Evolutionary conservation across 2,797 vertebrate genomes (phyloP), one percentile per base, ranked within the genome.

Genomic region (Garrulus glandarius): DNA sequence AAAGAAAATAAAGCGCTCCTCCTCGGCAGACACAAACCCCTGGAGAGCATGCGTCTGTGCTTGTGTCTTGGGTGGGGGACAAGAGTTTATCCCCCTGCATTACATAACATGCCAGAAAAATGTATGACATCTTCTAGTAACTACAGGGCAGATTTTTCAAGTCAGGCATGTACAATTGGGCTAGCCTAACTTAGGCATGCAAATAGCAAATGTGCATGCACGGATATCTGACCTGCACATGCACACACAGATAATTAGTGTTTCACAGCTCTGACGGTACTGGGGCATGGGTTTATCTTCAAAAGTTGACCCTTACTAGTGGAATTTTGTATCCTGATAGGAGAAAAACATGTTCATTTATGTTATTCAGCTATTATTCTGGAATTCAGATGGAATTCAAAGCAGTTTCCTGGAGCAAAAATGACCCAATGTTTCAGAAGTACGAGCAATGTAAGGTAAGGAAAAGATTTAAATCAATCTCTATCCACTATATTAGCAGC

Each of bases 141-240:
- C 76, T 85, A 68, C 78, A 95, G 72, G 84, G 84, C 59, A 80
- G 72, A 92, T 86, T 92, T 92, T 95, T 63, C 43, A 91, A 96
- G 82, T 87, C 81, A 95, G 79, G 55, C 89, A 84, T 82, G 37
- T 78, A 71, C 64, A 88, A 79, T 4, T 70, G 63, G 46, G 29
- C 84, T 84, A 84, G 49, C 56, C 77, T 68, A 74, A 92, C 41
- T 86, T 82, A 50, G 0, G 44, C 91, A 79, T 63, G 64, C 83
- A 88, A 88, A 90, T 14, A 84, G 55, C 91, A 95, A 93, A 89
- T 86, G 82, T 88, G 80, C 49, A 53, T 0, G 13, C 65, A 76
- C 64, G 63, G 76, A 37, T 61, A 93, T 20, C 32, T 75, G 75
- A 89, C 57, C 87, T 68, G 59, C 56, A 52, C 63, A 39, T 1